A percentile compares a stretch with the other conserved stretches of the same genome.
These are phyloP conservation scores for Andrena marginata DNA, from an alignment of 2,888 invertebrate genomes.

Conservation along the genomic window DNA sequence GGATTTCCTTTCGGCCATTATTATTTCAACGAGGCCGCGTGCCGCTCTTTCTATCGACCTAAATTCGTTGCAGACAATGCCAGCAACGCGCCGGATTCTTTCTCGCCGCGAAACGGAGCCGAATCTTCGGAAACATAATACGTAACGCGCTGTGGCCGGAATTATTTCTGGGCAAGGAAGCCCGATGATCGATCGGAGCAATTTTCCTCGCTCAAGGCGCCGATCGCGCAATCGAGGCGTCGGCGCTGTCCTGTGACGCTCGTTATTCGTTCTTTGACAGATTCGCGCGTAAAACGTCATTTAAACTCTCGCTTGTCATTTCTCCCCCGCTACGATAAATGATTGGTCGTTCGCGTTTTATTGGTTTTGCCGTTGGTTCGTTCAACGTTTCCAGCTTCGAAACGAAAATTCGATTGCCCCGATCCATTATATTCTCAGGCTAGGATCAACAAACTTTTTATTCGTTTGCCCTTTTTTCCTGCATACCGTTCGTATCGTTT, in stretches of 20 bases:
- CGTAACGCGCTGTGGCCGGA: not conserved
- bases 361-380: not conserved
- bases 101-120: not conserved
- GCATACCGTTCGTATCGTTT: too few species aligned
- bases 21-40: constrained; percentile 29
- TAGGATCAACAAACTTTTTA: constrained; percentile 10
- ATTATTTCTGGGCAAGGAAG: not conserved
- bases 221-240: not conserved
- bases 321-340: not conserved
- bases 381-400: constrained; percentile 4
- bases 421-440: not conserved
- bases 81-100: not conserved
- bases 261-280: constrained; percentile 24
- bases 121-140: not conserved
- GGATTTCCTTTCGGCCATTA: constrained; percentile 41
- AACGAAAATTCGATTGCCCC: constrained; percentile 13
- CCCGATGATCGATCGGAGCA: constrained; percentile 7
- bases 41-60: not conserved
- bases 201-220: constrained; percentile 5
- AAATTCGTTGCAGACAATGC: not conserved
- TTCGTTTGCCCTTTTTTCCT: not conserved
- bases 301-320: not conserved
- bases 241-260: not conserved
- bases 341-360: constrained; percentile 12
- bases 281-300: constrained; percentile 14